phyloP scores from a whole-genome alignment of 2,888 invertebrate species.

The Hyposoter dolosus region DNA sequence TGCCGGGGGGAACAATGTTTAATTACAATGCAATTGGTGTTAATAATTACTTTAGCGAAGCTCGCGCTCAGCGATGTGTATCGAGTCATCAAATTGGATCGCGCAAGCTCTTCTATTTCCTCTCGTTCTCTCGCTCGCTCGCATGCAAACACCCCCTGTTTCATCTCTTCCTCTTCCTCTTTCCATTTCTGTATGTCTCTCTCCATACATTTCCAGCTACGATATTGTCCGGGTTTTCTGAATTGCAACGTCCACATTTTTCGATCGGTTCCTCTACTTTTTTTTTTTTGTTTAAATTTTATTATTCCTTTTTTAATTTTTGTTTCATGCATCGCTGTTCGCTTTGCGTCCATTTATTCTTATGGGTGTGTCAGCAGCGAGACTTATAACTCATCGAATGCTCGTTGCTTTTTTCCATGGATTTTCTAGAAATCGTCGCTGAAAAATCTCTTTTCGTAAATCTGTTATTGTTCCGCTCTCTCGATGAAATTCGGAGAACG shows the following conservation, averaged over 20 bases:
- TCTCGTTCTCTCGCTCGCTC: slow-evolving; percentile 14
- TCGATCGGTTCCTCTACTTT: slow-evolving; percentile 51
- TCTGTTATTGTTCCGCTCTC: not conserved
- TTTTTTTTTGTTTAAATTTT: slow-evolving; percentile 33
- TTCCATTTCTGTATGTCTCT: slow-evolving; percentile 10
- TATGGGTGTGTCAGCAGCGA: slow-evolving; percentile 38
- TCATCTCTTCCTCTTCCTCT: slow-evolving; percentile 23
- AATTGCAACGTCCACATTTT: slow-evolving; percentile 66
- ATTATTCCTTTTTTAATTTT: slow-evolving; percentile 28
- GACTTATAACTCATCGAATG: slow-evolving; percentile 48
- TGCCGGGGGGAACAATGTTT: slow-evolving; percentile 72
- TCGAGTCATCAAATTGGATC: slow-evolving; percentile 80
- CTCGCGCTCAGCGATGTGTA: slow-evolving; percentile 78
- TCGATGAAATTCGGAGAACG: not conserved
- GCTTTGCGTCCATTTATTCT: slow-evolving; percentile 50
- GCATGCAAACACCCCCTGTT: not conserved
- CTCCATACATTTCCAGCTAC: slow-evolving; percentile 50
- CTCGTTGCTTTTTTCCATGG: not conserved
- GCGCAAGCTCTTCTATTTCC: slow-evolving; percentile 60
- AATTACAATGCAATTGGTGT: slow-evolving; percentile 79
- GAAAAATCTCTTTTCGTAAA: slow-evolving; percentile 6
- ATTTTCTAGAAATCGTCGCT: not conserved
- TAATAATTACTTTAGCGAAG: slow-evolving; percentile 79
- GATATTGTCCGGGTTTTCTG: slow-evolving; percentile 57
- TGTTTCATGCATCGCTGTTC: slow-evolving; percentile 53